phyloP scores from a whole-genome alignment of 2,113 vertebrate genomes.

The Catagonus wagneri region DNA sequence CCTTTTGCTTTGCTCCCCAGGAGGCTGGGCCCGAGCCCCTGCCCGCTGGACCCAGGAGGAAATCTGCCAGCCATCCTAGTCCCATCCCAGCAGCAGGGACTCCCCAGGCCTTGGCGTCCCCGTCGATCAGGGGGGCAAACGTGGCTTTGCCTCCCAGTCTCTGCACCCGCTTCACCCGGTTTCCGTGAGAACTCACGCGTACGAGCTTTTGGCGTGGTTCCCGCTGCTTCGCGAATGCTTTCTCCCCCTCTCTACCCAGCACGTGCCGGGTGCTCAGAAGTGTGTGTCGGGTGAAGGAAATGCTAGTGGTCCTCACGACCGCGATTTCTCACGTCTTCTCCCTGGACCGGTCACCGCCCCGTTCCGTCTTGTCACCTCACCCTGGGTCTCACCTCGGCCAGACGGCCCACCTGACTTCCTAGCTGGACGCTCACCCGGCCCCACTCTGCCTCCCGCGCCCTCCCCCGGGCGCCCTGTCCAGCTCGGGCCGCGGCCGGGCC shows the following conservation, averaged over 20 bases:
- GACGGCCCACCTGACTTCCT: accelerated
- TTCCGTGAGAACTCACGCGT: neutral
- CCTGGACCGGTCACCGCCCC: neutral
- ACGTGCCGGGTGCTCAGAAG: too few relatives aligned
- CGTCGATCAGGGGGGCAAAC: accelerated
- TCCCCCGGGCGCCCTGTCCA: neutral
- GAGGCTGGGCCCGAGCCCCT: neutral
- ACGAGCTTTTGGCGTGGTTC: too few relatives aligned
- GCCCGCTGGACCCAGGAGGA: neutral
- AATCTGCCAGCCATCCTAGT: neutral
- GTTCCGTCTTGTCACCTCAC: neutral
- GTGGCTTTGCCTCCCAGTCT: neutral
- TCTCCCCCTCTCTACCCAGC: neutral
- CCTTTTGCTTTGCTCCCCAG: too few relatives aligned
- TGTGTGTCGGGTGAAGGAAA: neutral
- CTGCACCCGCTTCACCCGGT: neutral
- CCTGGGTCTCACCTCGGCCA: neutral
- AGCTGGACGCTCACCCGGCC: neutral
- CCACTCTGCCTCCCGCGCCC: neutral
- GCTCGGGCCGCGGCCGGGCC: accelerated
- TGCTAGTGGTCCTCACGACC: accelerated
- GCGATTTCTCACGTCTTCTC: neutral
- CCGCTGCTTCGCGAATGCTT: neutral
- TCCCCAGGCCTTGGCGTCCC: accelerated
- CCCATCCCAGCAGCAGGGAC: neutral